These are phyloP conservation scores for Ophraella communa DNA, from an alignment of 2,888 invertebrate genomes.

Conservation along the genomic window DNA sequence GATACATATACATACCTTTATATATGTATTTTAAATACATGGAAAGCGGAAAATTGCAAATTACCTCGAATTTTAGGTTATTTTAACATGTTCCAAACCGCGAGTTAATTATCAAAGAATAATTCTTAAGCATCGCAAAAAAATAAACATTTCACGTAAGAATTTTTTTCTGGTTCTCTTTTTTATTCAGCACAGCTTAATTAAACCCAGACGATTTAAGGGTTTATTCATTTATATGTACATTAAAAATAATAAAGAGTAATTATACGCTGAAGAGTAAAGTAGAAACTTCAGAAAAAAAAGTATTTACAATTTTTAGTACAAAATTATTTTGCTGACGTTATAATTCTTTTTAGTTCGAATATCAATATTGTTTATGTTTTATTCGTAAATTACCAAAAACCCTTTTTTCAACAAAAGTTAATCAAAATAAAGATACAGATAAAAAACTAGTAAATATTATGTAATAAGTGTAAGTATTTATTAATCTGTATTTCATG, in stretches of 20 bases:
- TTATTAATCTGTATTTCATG: too few relatives aligned
- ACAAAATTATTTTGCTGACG: too few relatives aligned
- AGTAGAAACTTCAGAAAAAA: too few relatives aligned
- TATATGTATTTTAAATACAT: background rate
- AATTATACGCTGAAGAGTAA: background rate
- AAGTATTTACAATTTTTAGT: too few relatives aligned
- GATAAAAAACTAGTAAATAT: too few relatives aligned
- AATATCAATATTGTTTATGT: too few relatives aligned
- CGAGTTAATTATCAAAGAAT: background rate
- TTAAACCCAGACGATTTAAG: background rate
- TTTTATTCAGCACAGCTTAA: background rate
- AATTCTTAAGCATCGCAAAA: background rate
- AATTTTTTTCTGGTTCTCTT: background rate
- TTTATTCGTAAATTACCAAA: too few relatives aligned
- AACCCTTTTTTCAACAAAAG: too few relatives aligned
- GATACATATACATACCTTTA: background rate
- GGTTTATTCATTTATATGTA: background rate
- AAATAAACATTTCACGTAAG: background rate
- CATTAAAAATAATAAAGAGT: background rate
- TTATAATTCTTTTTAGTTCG: too few relatives aligned
- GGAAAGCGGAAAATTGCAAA: slow-evolving; percentile 1
- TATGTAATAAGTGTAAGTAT: too few relatives aligned
- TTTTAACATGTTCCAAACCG: background rate
- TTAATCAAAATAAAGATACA: too few relatives aligned
- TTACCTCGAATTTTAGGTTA: background rate